Percentiles rank a stretch among this genome's conserved stretches.
These are phyloP conservation scores for Sminthurides aquaticus DNA, from an alignment of 2,888 invertebrate species.

Conservation along the genomic window DNA sequence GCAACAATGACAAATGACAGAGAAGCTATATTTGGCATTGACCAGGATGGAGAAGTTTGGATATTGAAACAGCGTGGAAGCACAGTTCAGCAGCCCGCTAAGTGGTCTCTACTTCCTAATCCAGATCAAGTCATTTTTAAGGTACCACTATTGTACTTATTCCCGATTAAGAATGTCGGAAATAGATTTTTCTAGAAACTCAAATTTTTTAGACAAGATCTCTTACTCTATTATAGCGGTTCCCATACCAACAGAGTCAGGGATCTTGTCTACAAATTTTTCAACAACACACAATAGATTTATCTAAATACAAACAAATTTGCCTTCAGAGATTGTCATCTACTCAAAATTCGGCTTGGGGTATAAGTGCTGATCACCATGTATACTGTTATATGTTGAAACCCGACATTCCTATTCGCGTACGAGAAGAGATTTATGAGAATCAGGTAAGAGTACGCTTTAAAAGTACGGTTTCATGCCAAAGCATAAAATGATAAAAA, in stretches of 20 bases:
- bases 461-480: background rate
- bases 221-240: no score
- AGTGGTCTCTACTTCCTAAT: conserved; percentile 32
- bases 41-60: conserved; percentile 34
- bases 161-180: no score
- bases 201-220: no score
- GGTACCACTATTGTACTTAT: no score
- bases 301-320: no score
- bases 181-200: no score
- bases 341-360: conserved; percentile 61
- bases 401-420: conserved; percentile 79
- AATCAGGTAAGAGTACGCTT: conserved; percentile 59
- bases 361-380: conserved; percentile 85
- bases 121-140: conserved; percentile 35
- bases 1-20: conserved; percentile 15
- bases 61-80: conserved; percentile 20
- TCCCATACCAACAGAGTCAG: no score
- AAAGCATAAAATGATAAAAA: background rate
- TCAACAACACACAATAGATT: no score
- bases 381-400: conserved; percentile 85
- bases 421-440: conserved; percentile 83
- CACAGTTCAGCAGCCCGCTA: background rate
- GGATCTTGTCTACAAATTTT: no score
- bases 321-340: conserved; percentile 36
- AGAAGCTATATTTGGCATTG: conserved; percentile 32